Evolutionary conservation across 2,113 vertebrate genomes (phyloP).

Genomic region (Rhabdornis inornatus): DNA sequence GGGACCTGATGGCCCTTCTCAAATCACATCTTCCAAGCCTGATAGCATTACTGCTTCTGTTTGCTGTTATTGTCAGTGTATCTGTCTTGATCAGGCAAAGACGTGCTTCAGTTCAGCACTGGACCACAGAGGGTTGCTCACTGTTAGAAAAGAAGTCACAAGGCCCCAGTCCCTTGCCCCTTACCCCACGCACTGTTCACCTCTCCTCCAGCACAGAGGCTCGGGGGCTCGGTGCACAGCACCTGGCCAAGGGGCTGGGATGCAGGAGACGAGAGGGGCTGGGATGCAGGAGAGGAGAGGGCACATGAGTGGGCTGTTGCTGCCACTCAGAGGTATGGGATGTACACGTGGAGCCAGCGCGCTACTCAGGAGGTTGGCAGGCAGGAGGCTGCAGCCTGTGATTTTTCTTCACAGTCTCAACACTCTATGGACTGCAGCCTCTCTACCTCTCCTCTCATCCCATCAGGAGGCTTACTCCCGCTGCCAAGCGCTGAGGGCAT

Average conservation of each 20-base stretch:
- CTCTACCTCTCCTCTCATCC: neutral
- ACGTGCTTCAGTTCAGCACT: fast-evolving
- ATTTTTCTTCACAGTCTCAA: neutral
- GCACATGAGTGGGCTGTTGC: fast-evolving
- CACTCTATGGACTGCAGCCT: neutral
- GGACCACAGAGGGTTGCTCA: neutral
- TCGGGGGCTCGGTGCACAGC: fast-evolving
- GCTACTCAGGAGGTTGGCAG: neutral
- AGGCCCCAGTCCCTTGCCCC: neutral
- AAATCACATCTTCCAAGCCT: neutral
- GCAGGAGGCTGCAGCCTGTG: neutral
- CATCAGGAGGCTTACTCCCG: neutral
- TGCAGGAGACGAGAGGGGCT: neutral
- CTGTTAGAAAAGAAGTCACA: neutral
- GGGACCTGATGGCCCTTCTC: neutral
- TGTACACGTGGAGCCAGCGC: fast-evolving
- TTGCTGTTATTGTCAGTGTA: neutral
- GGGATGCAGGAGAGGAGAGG: neutral
- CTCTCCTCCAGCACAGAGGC: neutral
- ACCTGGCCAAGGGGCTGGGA: fast-evolving
- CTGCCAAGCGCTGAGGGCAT: fast-evolving
- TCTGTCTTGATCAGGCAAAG: neutral
- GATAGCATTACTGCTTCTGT: neutral
- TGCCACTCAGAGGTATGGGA: neutral
- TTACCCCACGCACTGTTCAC: fast-evolving